Evolutionary conservation across 2,797 vertebrate species (phyloP).

Genomic region (Falco cherrug): DNA sequence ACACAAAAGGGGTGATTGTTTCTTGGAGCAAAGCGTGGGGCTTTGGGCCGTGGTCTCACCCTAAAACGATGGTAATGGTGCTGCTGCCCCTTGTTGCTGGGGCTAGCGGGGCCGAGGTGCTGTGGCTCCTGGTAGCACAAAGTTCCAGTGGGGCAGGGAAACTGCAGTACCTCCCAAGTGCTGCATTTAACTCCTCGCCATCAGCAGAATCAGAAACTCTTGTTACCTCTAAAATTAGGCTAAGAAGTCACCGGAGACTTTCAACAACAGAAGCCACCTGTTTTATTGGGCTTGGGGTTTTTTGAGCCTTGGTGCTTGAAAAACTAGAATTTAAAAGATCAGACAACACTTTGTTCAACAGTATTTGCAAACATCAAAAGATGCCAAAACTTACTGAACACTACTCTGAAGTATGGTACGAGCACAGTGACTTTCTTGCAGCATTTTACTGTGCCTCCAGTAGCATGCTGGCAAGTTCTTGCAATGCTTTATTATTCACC

Average conservation of each 20-base stretch:
- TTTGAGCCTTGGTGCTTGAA: conserved; percentile 17
- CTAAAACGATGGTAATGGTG: not conserved
- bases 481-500: not conserved
- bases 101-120: not conserved
- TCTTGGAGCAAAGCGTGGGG: not conserved
- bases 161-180: not conserved
- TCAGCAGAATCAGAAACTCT: not conserved
- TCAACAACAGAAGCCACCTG: not conserved
- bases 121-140: not conserved
- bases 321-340: conserved; percentile 47
- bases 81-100: not conserved
- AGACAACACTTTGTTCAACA: conserved; percentile 27
- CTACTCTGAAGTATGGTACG: not conserved
- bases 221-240: conserved; percentile 18
- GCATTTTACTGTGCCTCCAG: not conserved
- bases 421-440: not conserved
- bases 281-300: not conserved
- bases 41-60: not conserved
- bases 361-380: conserved; percentile 49
- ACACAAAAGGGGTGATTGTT: not conserved
- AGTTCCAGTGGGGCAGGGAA: not conserved
- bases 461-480: not conserved
- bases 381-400: not conserved
- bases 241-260: not conserved
- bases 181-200: not conserved